Conservation (phyloP, 2,113 vertebrate genomes). For the Calcarius ornatus region DNA sequence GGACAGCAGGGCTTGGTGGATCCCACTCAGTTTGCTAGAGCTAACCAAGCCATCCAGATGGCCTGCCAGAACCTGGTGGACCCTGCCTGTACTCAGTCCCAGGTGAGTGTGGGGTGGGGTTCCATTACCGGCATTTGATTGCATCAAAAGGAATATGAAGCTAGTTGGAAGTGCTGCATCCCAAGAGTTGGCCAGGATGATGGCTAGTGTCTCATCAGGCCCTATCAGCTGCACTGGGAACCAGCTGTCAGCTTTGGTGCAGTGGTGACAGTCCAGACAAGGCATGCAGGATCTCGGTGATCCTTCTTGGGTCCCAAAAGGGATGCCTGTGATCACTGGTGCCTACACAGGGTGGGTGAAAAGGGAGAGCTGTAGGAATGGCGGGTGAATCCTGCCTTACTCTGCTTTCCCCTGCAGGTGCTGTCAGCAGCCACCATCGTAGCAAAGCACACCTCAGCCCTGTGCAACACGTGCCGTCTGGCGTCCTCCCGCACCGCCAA, state of each 20-base stretch:
- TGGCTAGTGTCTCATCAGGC: background rate
- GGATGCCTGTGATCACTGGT: background rate
- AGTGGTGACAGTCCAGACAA: background rate
- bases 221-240: background rate
- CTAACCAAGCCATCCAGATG: slow-evolving; percentile 98
- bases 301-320: background rate
- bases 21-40: slow-evolving; percentile 93
- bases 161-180: background rate
- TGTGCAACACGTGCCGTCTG: slow-evolving; percentile 95
- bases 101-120: slow-evolving; percentile 72
- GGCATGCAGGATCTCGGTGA: background rate
- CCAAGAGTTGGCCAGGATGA: background rate
- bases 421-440: slow-evolving; percentile 97
- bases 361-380: background rate
- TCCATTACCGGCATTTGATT: background rate
- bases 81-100: slow-evolving; percentile 93
- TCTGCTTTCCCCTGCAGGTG: slow-evolving; percentile 73
- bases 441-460: slow-evolving; percentile 94
- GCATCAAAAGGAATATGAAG: background rate
- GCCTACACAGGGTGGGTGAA: rapidly evolving
- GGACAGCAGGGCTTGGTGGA: slow-evolving; percentile 96
- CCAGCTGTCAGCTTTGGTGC: background rate
- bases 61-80: slow-evolving; percentile 97
- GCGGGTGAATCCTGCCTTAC: background rate
- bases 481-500: slow-evolving; percentile 92